These are phyloP conservation scores for Zele albiditarsus DNA, from an alignment of 2,888 invertebrate species.

Conservation along the genomic window DNA sequence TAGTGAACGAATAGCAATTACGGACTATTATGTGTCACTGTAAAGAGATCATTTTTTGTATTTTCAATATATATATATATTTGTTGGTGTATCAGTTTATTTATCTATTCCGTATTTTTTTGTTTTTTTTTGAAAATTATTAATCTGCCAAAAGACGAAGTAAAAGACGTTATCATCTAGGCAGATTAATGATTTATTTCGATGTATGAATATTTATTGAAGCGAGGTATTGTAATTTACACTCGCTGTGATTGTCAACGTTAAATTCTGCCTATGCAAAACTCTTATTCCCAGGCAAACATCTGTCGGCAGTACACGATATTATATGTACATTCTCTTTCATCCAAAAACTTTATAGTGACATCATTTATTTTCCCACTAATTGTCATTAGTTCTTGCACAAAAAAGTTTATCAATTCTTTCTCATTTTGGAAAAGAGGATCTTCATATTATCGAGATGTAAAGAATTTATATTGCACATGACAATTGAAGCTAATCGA, in stretches of 20 bases:
- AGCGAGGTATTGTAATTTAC: slow-evolving; percentile 6
- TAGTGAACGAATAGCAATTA: slow-evolving; percentile 6
- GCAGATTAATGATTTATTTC: slow-evolving; percentile 55
- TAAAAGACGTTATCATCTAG: slow-evolving; percentile 53
- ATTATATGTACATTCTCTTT: slow-evolving; percentile 30
- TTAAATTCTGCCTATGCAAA: slow-evolving; percentile 55
- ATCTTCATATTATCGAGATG: slow-evolving; percentile 20
- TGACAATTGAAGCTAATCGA: slow-evolving; percentile 43
- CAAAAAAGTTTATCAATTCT: not conserved
- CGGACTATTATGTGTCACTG: slow-evolving; percentile 51
- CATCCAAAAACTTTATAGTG: not conserved
- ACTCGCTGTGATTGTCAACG: slow-evolving; percentile 59
- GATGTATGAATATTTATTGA: slow-evolving; percentile 63
- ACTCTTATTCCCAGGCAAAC: slow-evolving; percentile 51
- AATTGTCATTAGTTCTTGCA: not conserved
- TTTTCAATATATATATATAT: not conserved
- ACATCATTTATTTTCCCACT: not conserved
- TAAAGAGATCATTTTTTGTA: slow-evolving; percentile 60
- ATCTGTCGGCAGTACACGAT: slow-evolving; percentile 25
- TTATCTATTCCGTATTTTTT: not conserved
- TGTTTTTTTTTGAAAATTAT: slow-evolving; percentile 7
- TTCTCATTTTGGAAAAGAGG: not conserved
- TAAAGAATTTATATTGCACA: slow-evolving; percentile 42
- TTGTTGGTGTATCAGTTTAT: not conserved
- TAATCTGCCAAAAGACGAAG: slow-evolving; percentile 61